phyloP scores from a whole-genome alignment of 1,140 invertebrate genomes.

The Gonioctena quinquepunctata region DNA sequence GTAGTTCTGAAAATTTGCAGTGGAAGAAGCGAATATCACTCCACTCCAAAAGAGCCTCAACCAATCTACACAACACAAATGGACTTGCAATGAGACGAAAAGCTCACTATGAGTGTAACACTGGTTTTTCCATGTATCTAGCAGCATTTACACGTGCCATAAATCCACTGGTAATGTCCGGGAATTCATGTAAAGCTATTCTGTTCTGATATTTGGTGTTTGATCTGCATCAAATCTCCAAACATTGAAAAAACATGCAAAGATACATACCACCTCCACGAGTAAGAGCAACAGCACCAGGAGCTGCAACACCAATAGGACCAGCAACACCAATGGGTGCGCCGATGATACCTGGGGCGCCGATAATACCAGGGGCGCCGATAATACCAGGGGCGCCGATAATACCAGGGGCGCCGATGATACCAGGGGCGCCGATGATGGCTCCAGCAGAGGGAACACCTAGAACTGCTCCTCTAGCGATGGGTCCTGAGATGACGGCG shows the following conservation, averaged over 20 bases:
- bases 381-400: constrained; percentile 20
- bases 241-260: neutral
- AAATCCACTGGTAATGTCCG: too few relatives aligned
- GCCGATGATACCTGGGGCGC: constrained; percentile 1
- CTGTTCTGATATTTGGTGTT: too few relatives aligned
- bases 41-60: too few relatives aligned
- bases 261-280: neutral
- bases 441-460: constrained; percentile 11
- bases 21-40: too few relatives aligned
- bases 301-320: constrained; percentile 24
- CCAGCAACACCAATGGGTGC: constrained; percentile 17
- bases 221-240: too few relatives aligned
- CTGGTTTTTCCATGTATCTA: too few relatives aligned
- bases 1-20: too few relatives aligned
- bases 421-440: constrained; percentile 1
- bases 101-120: too few relatives aligned
- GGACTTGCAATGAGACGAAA: too few relatives aligned
- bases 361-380: constrained; percentile 18
- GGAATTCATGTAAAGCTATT: too few relatives aligned
- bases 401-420: constrained; percentile 14
- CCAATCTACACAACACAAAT: too few relatives aligned
- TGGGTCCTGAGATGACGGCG: constrained; percentile 23
- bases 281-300: constrained; percentile 10
- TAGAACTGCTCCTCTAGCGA: constrained; percentile 8
- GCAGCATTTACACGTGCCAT: too few relatives aligned